Conservation (phyloP, 2,888 invertebrate genomes). For the Polymixis flavicincta region DNA sequence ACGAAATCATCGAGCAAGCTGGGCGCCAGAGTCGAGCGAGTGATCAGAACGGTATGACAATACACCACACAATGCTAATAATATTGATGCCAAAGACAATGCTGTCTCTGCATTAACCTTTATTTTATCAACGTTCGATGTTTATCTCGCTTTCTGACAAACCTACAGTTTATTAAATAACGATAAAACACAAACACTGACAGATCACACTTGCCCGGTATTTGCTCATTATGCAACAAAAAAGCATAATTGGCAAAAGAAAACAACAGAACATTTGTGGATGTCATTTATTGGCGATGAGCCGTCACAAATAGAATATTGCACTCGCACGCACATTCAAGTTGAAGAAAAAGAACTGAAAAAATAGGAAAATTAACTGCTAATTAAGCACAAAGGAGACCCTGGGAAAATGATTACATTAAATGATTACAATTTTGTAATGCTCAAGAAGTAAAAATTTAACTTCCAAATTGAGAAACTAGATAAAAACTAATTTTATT, state of each 20-base stretch:
- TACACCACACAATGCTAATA: conserved; percentile 56
- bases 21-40: conserved; percentile 96
- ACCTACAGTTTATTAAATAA: conserved; percentile 57
- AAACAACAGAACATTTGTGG: conserved; percentile 77
- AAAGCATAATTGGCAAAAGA: conserved; percentile 88
- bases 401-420: neutral
- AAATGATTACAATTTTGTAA: neutral
- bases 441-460: conserved; percentile 2
- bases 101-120: conserved; percentile 74
- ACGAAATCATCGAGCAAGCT: conserved; percentile 99
- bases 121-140: conserved; percentile 70
- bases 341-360: conserved; percentile 61
- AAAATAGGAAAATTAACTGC: neutral
- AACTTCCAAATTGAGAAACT: neutral
- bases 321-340: conserved; percentile 69
- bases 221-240: conserved; percentile 89
- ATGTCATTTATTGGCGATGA: conserved; percentile 86
- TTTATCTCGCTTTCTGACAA: conserved; percentile 69
- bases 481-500: neutral
- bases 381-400: conserved; percentile 7
- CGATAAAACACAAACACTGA: conserved; percentile 66
- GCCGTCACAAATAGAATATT: conserved; percentile 48
- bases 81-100: conserved; percentile 72
- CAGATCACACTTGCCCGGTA: conserved; percentile 79
- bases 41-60: conserved; percentile 95